phyloP scores from a whole-genome alignment of 2,113 vertebrate species.

The Chaetura pelagica region DNA sequence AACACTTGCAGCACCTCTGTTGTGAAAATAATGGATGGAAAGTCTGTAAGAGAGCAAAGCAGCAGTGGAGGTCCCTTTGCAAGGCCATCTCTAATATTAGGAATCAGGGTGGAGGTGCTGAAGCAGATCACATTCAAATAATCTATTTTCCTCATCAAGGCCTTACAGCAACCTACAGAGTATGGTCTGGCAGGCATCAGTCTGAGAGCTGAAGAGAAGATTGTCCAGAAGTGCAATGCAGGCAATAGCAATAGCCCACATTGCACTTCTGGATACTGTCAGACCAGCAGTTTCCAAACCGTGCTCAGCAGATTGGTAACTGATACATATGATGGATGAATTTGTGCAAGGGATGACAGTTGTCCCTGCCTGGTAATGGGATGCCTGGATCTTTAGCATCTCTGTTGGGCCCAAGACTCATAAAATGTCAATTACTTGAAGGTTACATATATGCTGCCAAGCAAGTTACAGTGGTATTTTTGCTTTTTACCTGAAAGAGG shows the following conservation, averaged over 20 bases:
- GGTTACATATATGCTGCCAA: not conserved
- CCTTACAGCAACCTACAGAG: not conserved
- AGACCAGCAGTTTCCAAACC: not conserved
- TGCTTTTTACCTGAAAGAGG: slow-evolving; percentile 63
- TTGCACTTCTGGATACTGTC: not conserved
- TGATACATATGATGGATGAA: not conserved
- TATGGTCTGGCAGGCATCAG: not conserved
- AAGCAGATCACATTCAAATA: not conserved
- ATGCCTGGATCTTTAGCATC: not conserved
- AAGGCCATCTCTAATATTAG: not conserved
- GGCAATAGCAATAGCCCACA: not conserved
- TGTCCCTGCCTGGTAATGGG: not conserved
- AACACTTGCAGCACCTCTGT: not conserved
- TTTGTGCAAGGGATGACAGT: not conserved
- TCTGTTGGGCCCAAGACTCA: not conserved
- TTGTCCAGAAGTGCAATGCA: not conserved
- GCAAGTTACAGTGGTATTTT: not conserved
- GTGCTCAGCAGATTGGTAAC: not conserved
- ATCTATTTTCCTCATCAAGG: not conserved
- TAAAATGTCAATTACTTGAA: not conserved
- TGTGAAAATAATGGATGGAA: not conserved
- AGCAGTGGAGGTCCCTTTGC: not conserved
- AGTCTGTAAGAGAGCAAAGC: not conserved
- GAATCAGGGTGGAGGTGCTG: not conserved
- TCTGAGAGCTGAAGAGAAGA: not conserved